Conservation (phyloP, 2,888 invertebrate genomes). For the Neoscelio sp. region DNA sequence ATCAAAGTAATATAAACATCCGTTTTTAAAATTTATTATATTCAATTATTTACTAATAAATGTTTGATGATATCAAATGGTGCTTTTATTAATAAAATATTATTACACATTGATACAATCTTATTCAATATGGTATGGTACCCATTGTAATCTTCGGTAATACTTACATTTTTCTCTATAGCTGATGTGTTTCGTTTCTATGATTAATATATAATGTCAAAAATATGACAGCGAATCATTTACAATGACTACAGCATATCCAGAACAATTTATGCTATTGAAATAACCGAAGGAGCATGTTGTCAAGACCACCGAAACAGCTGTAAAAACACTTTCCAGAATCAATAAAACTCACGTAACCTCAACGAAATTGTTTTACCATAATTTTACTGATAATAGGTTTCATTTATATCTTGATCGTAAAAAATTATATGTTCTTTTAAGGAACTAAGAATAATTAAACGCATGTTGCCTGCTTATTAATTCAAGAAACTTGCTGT, state of each 20-base stretch:
- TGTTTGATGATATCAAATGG: no score
- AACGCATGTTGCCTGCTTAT: conserved; percentile 24
- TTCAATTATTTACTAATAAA: no score
- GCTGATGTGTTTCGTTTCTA: conserved; percentile 35
- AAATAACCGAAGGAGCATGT: conserved; percentile 71
- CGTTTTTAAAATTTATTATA: no score
- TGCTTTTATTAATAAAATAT: no score
- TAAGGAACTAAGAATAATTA: conserved; percentile 26
- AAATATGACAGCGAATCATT: conserved; percentile 75
- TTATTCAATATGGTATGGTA: no score
- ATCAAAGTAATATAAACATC: no score
- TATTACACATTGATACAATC: no score
- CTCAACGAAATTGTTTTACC: conserved; percentile 38
- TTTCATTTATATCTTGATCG: conserved; percentile 20
- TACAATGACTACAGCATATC: conserved; percentile 73
- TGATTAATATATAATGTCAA: conserved; percentile 73
- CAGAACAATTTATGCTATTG: conserved; percentile 73
- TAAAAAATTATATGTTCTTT: conserved; percentile 11
- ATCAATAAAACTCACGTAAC: conserved; percentile 23
- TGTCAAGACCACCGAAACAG: conserved; percentile 68
- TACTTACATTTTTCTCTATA: neutral
- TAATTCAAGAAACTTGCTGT: conserved; percentile 32
- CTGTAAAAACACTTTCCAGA: conserved; percentile 47
- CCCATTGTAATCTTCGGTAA: no score
- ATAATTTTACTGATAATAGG: conserved; percentile 15